Evolutionary conservation across 2,113 vertebrate species (phyloP), one percentile per base, ranked within the genome.

Genomic region (Silurus meridionalis): DNA sequence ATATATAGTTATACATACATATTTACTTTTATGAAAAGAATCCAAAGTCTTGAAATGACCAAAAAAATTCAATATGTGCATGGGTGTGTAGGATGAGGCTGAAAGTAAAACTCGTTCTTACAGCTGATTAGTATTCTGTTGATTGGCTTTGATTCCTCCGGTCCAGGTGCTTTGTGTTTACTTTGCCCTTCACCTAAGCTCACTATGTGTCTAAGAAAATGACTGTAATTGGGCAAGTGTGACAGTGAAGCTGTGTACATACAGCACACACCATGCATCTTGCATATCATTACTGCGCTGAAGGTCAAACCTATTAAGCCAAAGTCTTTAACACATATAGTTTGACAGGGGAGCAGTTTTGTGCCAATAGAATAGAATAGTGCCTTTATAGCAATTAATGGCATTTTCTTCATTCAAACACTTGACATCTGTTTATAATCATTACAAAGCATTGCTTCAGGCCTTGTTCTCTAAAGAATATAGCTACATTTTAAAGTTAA

Each of bases 261-360:
- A 85, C 84, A 69, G 77, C 84, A 85, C 52, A 67, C 52, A 67
- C 77, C 52, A 67, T 55, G 53, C 61, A 79, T 55, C 74, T 85
- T 79, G 74, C 84, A 85, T 85, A 85, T 85, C 53, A 67, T 69
- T 67, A 67, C 75, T 79, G 52, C 13, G 53, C 50, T 85, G 84
- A 85, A 85, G 84, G 84, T 85, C 75, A 85, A 80, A 85, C 75
- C 21, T 67, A 85, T 84, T 84, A 85, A 80, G 66, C 19, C 57
- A 37, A 67, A 23, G 5, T 55, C 58, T 21, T 85, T 85, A 57
- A 66, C 7, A 64, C 58, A 25, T 23, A 23, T 79, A 66, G 25
- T 46, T 74, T 37, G 74, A n/a, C 63, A 80, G 17, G 11, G 48
- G 17, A 78, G 60, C 8, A 57, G 50, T 15, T 25, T 80, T n/a